phyloP scores from a whole-genome alignment of 1,140 invertebrate genomes.

The Sitobion miscanthi region DNA sequence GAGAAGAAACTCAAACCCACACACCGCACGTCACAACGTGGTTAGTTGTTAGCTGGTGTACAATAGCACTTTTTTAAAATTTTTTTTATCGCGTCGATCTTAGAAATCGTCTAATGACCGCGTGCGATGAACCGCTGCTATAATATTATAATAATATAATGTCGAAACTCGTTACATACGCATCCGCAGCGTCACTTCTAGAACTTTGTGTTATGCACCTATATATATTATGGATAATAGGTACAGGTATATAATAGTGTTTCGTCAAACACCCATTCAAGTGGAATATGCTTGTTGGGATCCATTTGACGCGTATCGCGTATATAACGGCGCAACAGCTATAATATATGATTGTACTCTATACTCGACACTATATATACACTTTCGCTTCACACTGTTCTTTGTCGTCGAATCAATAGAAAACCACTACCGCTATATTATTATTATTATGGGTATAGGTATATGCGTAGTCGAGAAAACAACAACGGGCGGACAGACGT shows the following conservation, averaged over 20 bases:
- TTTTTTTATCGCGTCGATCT: background rate
- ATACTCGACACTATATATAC: background rate
- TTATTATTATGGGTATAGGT: too few relatives aligned
- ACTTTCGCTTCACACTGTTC: background rate
- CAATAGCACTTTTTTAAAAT: background rate
- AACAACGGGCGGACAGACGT: background rate
- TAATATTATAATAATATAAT: too few relatives aligned
- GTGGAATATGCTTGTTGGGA: background rate
- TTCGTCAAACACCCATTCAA: conserved; percentile 4
- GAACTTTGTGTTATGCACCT: background rate
- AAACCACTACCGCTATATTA: background rate
- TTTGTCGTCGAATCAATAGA: conserved; percentile 24
- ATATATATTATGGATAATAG: too few relatives aligned
- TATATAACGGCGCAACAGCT: background rate
- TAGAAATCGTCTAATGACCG: background rate
- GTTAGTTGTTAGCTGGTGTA: background rate
- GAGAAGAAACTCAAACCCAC: background rate
- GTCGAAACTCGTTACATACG: background rate
- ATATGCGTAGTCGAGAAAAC: background rate
- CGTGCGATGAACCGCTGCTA: background rate
- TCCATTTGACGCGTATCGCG: background rate
- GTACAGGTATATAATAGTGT: background rate
- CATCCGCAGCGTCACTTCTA: background rate
- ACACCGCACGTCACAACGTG: background rate
- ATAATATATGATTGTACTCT: background rate